Evolutionary conservation across 1,140 invertebrate species (phyloP), one percentile per base, ranked within the genome.

Genomic region (Drosophila orosa): DNA sequence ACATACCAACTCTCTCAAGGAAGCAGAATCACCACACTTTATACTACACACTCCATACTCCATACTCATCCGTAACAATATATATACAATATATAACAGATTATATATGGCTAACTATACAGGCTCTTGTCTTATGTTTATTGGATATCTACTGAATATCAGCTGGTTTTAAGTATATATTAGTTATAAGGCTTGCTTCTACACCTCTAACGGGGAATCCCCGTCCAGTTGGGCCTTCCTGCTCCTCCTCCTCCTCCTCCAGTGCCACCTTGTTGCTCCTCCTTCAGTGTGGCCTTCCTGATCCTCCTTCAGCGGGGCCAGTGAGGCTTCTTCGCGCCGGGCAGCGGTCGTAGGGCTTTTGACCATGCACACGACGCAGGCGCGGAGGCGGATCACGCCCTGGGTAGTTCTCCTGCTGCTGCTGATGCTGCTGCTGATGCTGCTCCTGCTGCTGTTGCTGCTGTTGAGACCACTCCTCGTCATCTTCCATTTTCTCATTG

Each of bases 371-470:
- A 7, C 39, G 39, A 17, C 39, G 39, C 19, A 22, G 40, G 10
- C 40, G 40, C 17, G 22, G 22, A 6, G 40, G 40, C 10, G 40
- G 5, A 5, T 13, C 10, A 22, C 40, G 40, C 40, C 5, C 0
- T 1, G 10, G 5, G 3, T 19, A 0, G n/a, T 1, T 0, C 39
- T 19, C 17, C 39, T 12, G n/a, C n/a, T n/a, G n/a, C n/a, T n/a
- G n/a, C n/a, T n/a, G n/a, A n/a, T n/a, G n/a, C n/a, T 27, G 25
- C 25, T 27, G 3, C 25, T 27, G 25, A 6, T 13, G 8, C n/a
- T 9, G 3, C 6, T 8, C 3, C 35, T 39, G 37, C n/a, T 17
- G 3, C n/a, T 39, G 37, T 3, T 39, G n/a, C n/a, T n/a, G n/a
- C n/a, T 19, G 39, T 7, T 37, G 8, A 17, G n/a, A 9, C n/a